Conservation (phyloP, 2,797 vertebrate genomes). For the Enteromius thamalakanensis region DNA sequence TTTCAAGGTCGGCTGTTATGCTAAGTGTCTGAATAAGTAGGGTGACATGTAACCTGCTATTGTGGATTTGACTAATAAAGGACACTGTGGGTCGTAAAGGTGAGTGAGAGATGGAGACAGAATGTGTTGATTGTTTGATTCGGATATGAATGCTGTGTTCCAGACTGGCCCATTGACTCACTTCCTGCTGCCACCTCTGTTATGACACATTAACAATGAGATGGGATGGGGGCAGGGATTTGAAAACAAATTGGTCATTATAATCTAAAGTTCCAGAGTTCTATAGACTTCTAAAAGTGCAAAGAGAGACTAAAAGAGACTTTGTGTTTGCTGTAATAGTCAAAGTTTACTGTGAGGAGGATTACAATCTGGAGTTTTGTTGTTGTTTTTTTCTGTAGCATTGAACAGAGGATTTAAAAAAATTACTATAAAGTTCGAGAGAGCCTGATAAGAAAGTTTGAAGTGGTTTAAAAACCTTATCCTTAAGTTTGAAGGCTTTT, state of each 20-base stretch:
- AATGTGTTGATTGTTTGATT: slow-evolving; percentile 8
- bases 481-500: not conserved
- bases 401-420: not conserved
- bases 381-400: not conserved
- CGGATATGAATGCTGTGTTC: not conserved
- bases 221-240: slow-evolving; percentile 5
- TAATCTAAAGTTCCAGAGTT: not conserved
- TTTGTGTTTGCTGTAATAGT: not conserved
- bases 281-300: not conserved
- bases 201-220: slow-evolving; percentile 41
- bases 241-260: slow-evolving; percentile 21
- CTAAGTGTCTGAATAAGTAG: not conserved
- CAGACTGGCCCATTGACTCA: slow-evolving; percentile 39
- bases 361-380: not conserved
- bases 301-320: not conserved
- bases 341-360: not conserved
- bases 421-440: not conserved
- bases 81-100: not conserved
- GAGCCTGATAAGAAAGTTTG: not conserved
- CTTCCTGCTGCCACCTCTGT: slow-evolving; percentile 37
- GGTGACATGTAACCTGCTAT: not conserved
- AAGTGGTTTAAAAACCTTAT: not conserved
- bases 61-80: not conserved
- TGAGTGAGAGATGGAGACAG: not conserved
- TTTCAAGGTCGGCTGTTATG: not conserved